Evolutionary conservation across 2,797 vertebrate species (phyloP).

Genomic region (Craterocephalus amniculus): DNA sequence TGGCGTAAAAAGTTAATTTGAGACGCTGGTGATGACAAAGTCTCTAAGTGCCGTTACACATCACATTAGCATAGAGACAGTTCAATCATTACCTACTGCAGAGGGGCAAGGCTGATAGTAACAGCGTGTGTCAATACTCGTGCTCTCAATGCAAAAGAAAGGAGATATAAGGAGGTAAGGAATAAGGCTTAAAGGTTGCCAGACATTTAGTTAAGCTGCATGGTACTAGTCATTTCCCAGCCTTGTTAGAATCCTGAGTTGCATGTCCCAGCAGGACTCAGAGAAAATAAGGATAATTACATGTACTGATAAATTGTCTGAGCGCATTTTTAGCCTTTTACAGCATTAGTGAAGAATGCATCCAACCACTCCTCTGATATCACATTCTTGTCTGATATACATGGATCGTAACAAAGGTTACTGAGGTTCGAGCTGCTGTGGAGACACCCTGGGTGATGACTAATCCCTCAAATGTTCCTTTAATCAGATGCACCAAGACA

Average conservation of each 20-base stretch:
- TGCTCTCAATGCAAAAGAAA: conserved; percentile 1
- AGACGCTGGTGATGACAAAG: background rate
- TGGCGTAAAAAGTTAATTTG: background rate
- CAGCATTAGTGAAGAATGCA: background rate
- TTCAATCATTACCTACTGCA: background rate
- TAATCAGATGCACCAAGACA: background rate
- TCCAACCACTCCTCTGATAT: background rate
- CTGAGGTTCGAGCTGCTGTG: background rate
- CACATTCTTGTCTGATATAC: background rate
- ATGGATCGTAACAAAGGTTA: background rate
- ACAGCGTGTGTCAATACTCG: background rate
- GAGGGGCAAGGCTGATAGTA: background rate
- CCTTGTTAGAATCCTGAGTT: background rate
- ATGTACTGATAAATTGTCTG: background rate
- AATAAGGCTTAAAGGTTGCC: background rate
- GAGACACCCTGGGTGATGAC: background rate
- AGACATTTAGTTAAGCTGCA: background rate
- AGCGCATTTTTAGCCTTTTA: background rate
- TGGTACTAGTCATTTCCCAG: background rate
- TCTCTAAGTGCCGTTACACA: background rate
- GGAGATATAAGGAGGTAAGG: background rate
- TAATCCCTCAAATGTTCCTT: background rate
- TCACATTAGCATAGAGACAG: background rate
- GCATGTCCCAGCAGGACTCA: background rate
- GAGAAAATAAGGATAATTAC: background rate